These are phyloP conservation scores for Diogma glabrata DNA, from an alignment of 2,888 invertebrate species.

Conservation along the genomic window DNA sequence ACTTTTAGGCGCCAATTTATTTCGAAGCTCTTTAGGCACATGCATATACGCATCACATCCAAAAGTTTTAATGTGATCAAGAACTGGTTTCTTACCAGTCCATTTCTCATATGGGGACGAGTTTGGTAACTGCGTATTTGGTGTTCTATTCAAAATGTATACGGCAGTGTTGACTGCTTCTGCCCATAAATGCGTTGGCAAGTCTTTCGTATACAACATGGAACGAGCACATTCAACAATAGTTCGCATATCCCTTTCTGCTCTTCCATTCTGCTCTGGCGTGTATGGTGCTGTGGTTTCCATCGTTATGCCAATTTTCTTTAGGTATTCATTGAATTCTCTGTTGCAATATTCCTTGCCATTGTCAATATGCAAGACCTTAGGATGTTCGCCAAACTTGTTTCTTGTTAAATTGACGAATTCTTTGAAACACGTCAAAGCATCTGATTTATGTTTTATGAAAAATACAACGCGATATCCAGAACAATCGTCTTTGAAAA, in stretches of 20 bases:
- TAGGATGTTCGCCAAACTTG: background rate
- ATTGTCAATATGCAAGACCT: too few species aligned
- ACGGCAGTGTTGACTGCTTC: background rate
- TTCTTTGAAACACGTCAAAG: background rate
- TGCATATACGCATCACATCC: background rate
- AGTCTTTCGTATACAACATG: background rate
- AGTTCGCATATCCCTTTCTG: too few species aligned
- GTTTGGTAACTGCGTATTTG: background rate
- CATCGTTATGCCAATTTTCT: too few species aligned
- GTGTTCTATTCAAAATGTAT: background rate
- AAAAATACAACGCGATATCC: background rate
- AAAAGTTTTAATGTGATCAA: background rate
- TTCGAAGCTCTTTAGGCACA: background rate
- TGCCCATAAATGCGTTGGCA: background rate
- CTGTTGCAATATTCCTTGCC: too few species aligned
- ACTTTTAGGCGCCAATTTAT: background rate
- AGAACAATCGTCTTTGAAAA: too few species aligned
- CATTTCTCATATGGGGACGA: too few species aligned
- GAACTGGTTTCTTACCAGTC: background rate
- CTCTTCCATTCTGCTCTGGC: too few species aligned
- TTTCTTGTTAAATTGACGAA: background rate
- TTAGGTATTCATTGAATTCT: too few species aligned
- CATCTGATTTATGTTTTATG: background rate
- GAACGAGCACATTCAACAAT: too few species aligned
- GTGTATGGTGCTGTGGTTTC: too few species aligned